Evolutionary conservation across 2,888 invertebrate species (phyloP).

Genomic region (Parnassius smintheus): DNA sequence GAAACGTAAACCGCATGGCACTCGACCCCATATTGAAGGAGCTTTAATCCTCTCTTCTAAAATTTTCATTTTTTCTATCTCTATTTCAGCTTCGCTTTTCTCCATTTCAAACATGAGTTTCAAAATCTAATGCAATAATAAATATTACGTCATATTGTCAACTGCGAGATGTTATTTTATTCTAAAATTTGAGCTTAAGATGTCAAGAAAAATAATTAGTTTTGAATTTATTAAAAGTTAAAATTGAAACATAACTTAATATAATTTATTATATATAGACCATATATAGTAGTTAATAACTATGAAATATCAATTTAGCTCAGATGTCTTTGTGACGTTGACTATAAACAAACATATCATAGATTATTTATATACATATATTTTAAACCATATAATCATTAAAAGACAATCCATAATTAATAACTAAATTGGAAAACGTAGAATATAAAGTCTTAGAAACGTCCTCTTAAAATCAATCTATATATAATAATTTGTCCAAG

Average conservation of each 20-base stretch:
- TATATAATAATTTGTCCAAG: no score
- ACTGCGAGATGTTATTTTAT: background rate
- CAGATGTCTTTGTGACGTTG: no score
- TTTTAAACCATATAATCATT: no score
- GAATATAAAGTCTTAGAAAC: no score
- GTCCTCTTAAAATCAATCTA: no score
- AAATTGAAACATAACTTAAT: background rate
- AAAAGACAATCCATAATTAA: no score
- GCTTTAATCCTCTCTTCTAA: slow-evolving; percentile 72
- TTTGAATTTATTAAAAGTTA: background rate
- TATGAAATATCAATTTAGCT: no score
- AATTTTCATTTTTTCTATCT: slow-evolving; percentile 64
- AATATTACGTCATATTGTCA: background rate
- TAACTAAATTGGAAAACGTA: no score
- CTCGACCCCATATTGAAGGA: slow-evolving; percentile 71
- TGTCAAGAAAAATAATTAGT: background rate
- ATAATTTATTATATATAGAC: background rate
- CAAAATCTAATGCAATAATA: background rate
- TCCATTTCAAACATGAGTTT: slow-evolving; percentile 44
- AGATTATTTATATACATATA: no score
- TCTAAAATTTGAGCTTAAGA: no score
- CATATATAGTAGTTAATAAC: no score
- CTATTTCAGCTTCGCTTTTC: slow-evolving; percentile 49
- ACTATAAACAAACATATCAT: no score
- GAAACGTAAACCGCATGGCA: slow-evolving; percentile 64